phyloP scores from a whole-genome alignment of 2,797 vertebrate genomes.

The Aythya fuligula region DNA sequence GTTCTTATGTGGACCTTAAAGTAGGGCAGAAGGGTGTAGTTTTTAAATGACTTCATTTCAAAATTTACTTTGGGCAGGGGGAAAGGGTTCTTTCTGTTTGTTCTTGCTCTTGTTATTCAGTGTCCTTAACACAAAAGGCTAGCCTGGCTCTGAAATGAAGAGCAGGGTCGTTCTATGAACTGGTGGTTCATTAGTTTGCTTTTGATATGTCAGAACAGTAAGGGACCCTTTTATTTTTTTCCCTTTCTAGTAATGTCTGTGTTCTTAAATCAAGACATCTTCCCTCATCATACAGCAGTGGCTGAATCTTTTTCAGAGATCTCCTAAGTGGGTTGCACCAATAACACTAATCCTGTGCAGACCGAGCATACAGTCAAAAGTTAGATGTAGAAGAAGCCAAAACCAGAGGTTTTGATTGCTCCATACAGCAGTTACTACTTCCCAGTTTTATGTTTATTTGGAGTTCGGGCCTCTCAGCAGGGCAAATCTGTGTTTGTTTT shows the following conservation, averaged over 20 bases:
- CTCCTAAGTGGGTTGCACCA: slow-evolving; percentile 67
- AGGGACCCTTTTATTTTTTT: slow-evolving; percentile 64
- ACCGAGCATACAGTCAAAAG: not conserved
- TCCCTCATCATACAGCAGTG: slow-evolving; percentile 46
- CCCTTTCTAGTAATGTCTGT: slow-evolving; percentile 72
- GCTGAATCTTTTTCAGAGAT: slow-evolving; percentile 57
- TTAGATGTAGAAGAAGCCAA: slow-evolving; percentile 3
- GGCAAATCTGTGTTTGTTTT: not conserved
- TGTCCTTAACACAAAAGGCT: slow-evolving; percentile 72
- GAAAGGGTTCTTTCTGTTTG: slow-evolving; percentile 76
- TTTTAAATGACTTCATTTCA: slow-evolving; percentile 75
- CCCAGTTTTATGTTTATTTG: not conserved
- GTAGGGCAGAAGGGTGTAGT: slow-evolving; percentile 77
- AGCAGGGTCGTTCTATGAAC: slow-evolving; percentile 63
- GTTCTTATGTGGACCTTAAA: slow-evolving; percentile 77
- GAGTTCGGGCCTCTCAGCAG: not conserved
- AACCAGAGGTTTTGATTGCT: not conserved
- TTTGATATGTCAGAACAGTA: slow-evolving; percentile 79
- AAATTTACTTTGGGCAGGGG: slow-evolving; percentile 74
- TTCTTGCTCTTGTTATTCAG: slow-evolving; percentile 74
- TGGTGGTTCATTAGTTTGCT: slow-evolving; percentile 59
- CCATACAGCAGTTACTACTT: not conserved
- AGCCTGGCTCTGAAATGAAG: slow-evolving; percentile 72
- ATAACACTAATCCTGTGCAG: not conserved
- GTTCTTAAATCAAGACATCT: slow-evolving; percentile 73